Evolutionary conservation across 1,140 invertebrate genomes (phyloP).

Genomic region (Augochlora pura): DNA sequence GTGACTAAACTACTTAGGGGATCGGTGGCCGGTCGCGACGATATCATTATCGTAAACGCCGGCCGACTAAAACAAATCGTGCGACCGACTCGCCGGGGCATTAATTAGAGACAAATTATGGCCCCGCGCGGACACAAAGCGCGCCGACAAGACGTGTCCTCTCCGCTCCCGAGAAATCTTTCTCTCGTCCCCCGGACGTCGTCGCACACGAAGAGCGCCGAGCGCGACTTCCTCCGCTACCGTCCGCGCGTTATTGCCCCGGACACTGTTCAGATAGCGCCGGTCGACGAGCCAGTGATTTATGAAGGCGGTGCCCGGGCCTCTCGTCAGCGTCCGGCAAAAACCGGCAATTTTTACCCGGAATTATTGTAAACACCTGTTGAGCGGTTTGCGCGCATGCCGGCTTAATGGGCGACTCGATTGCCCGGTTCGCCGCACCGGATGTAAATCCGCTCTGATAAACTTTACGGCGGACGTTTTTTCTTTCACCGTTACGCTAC

Average conservation of each 20-base stretch:
- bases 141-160: constrained; percentile 14
- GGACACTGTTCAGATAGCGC: background rate
- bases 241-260: constrained; percentile 2
- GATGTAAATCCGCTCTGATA: background rate
- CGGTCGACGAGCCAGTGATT: constrained; percentile 2
- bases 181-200: background rate
- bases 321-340: background rate
- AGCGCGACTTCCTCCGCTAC: background rate
- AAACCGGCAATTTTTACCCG: background rate
- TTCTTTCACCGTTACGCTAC: no score
- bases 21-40: constrained; percentile 24
- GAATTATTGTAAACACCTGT: background rate
- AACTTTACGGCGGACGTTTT: background rate
- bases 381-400: background rate
- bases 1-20: constrained; percentile 43
- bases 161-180: constrained; percentile 27
- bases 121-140: constrained; percentile 10
- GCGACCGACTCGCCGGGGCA: constrained; percentile 34
- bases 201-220: background rate
- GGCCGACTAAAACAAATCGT: constrained; percentile 40
- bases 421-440: background rate
- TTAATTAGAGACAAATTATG: constrained; percentile 44
- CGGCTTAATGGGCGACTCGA: background rate
- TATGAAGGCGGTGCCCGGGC: background rate
- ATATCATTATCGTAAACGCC: constrained; percentile 49